Evolutionary conservation across 2,888 invertebrate species (phyloP).

Genomic region (Zaprionus lineosus): DNA sequence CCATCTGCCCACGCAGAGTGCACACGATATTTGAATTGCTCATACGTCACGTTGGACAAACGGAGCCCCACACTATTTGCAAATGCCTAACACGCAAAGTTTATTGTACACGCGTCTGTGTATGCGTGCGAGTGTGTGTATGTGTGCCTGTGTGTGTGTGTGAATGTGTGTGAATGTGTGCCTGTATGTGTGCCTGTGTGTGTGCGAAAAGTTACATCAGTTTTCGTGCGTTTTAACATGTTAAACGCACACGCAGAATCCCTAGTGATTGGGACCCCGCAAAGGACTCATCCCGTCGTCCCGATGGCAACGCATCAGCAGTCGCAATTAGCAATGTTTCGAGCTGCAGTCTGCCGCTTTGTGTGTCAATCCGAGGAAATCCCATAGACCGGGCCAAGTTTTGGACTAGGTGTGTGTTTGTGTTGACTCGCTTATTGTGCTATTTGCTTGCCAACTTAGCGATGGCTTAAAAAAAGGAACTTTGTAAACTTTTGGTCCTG

Average conservation of each 20-base stretch:
- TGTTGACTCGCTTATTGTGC: slow-evolving; percentile 41
- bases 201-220: too few species aligned
- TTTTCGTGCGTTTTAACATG: too few species aligned
- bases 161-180: too few species aligned
- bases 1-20: slow-evolving; percentile 27
- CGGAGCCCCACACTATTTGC: not conserved
- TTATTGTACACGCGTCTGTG: too few species aligned
- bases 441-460: slow-evolving; percentile 58
- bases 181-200: too few species aligned
- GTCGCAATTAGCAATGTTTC: slow-evolving; percentile 27
- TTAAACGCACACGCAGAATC: too few species aligned
- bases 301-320: too few species aligned
- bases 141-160: too few species aligned
- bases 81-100: not conserved
- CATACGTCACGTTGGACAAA: slow-evolving; percentile 21
- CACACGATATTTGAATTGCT: slow-evolving; percentile 15
- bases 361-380: too few species aligned
- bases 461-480: slow-evolving; percentile 28
- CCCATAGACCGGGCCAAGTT: slow-evolving; percentile 40
- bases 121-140: too few species aligned
- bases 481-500: slow-evolving; percentile 8
- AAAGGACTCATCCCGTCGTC: too few species aligned
- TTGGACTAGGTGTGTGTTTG: slow-evolving; percentile 33
- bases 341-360: slow-evolving; percentile 19
- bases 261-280: too few species aligned